Evolutionary conservation across 35 echinoderm and acorn worm species (phyloP).

Genomic region (Heliocidaris erythrogramma): DNA sequence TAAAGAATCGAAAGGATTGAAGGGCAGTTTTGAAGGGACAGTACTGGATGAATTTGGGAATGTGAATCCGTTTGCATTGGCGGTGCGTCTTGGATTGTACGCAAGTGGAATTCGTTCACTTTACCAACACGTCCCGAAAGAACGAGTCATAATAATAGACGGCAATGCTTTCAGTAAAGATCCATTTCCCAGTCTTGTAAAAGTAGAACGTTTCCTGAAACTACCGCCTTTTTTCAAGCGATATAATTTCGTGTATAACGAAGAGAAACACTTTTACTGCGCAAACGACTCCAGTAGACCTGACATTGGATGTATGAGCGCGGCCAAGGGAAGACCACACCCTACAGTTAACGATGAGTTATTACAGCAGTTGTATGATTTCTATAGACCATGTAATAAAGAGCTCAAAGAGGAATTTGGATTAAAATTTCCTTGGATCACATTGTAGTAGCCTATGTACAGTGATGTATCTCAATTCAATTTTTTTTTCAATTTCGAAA

Average conservation of each 20-base stretch:
- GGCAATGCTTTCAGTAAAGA: background rate
- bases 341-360: background rate
- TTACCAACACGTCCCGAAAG: background rate
- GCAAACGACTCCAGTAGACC: background rate
- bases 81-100: background rate
- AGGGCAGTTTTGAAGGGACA: background rate
- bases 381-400: background rate
- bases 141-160: background rate
- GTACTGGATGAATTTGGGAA: background rate
- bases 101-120: background rate
- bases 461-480: too few relatives aligned
- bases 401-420: background rate
- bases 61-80: too few relatives aligned
- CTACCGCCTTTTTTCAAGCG: background rate
- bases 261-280: background rate
- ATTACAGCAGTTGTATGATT: background rate
- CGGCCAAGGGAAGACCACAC: background rate
- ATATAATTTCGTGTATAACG: background rate
- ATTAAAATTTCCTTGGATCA: background rate
- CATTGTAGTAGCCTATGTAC: too few relatives aligned
- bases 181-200: background rate
- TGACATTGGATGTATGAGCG: background rate
- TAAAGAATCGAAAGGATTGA: background rate
- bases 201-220: background rate
- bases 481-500: too few relatives aligned